These are phyloP conservation scores for Rutilus rutilus DNA, from an alignment of 2,113 vertebrate species.

Conservation along the genomic window DNA sequence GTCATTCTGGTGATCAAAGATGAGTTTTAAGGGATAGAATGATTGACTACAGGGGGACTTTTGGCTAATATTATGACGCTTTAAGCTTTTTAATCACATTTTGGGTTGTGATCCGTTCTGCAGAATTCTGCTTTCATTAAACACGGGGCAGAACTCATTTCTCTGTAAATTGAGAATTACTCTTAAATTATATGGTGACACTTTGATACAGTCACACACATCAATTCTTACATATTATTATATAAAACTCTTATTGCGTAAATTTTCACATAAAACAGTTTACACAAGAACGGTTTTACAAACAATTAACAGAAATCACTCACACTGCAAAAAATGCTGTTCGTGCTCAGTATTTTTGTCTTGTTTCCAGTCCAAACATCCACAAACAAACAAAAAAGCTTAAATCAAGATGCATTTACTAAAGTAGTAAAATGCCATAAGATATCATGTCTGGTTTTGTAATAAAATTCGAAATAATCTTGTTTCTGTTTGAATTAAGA, in stretches of 20 bases:
- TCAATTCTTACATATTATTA: not conserved
- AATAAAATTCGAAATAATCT: no score
- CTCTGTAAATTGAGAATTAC: not conserved
- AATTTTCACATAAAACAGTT: not conserved
- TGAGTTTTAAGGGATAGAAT: no score
- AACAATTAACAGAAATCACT: not conserved
- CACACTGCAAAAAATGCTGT: no score
- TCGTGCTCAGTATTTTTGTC: no score
- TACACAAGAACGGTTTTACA: not conserved
- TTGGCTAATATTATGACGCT: not conserved
- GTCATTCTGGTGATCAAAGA: no score
- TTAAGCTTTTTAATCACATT: not conserved
- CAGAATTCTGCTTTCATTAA: not conserved
- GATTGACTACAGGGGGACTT: no score
- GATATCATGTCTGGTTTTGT: no score
- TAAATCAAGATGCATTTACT: no score
- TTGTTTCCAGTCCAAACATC: no score
- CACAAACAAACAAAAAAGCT: no score
- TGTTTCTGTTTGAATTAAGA: no score
- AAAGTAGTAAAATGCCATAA: no score
- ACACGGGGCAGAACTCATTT: not conserved
- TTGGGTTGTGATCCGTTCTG: not conserved
- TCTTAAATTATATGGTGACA: not conserved
- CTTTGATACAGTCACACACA: not conserved
- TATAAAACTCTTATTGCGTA: not conserved